phyloP scores from a whole-genome alignment of 35 echinoderm and acorn worm genomes.

The Lytechinus pictus region DNA sequence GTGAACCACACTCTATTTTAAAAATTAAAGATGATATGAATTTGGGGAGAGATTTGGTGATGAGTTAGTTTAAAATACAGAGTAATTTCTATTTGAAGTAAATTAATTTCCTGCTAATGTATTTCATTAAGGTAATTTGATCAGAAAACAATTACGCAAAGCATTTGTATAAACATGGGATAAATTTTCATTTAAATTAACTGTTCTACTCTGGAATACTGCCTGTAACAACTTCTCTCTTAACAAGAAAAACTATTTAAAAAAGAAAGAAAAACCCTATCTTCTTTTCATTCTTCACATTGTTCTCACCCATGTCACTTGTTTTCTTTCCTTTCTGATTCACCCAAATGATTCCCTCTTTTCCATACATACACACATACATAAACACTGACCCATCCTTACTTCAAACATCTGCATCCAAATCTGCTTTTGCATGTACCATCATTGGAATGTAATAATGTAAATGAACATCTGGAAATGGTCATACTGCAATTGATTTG shows the following conservation, averaged over 20 bases:
- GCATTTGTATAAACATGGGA: neutral
- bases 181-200: neutral
- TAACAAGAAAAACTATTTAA: neutral
- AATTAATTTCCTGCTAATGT: too few relatives aligned
- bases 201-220: neutral
- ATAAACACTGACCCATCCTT: neutral
- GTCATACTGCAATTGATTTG: neutral
- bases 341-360: constrained; percentile 5
- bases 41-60: too few relatives aligned
- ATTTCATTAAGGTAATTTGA: too few relatives aligned
- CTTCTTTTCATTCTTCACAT: neutral
- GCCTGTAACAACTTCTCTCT: neutral
- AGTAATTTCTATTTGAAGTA: too few relatives aligned
- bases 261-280: neutral
- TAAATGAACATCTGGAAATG: neutral
- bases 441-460: neutral
- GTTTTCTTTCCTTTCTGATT: constrained; percentile 50
- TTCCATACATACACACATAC: neutral
- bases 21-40: too few relatives aligned
- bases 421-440: neutral
- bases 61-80: too few relatives aligned
- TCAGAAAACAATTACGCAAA: too few relatives aligned
- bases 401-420: neutral
- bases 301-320: constrained; percentile 41
- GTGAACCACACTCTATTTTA: too few relatives aligned